Base-by-base conservation (phyloP, 2,797 vertebrate genomes). In the Acanthiza pusilla region DNA sequence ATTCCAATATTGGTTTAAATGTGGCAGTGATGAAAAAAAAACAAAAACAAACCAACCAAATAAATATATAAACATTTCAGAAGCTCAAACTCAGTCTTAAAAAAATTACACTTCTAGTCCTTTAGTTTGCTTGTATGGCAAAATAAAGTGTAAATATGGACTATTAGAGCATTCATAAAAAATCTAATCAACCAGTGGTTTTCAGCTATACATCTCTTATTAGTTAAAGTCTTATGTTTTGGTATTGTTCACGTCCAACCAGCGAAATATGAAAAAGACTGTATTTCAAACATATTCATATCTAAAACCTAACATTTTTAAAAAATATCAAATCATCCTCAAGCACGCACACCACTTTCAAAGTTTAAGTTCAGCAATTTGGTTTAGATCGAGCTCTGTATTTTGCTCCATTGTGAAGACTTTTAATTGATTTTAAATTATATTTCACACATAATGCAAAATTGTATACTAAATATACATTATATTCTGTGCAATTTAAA, bases 181-280 rank as follows among this genome's bases (percentile, higher is more conserved):
- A 75, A 38, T 58, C 7, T 38, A 30, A 78, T 18, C 13, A 81
- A 40, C 2, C 7, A 47, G 3, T 43, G 8, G 0, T 60, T 88
- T 83, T 67, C 22, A 43, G 5, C 4, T 27, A 0, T 40, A 53
- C 43, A 8, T 38, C 25, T 85, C 13, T 42, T 42, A 42, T 42
- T 42, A 42, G 22, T 42, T 14, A 20, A 45, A 72, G 10, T 42
- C 5, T 45, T 66, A 22, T 1, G 6, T 27, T 91, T 80, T 5
- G 1, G 19, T 67, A 42, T 4, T 51, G 5, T 68, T 78, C 67
- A 5, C 3, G 2, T 47, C 7, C 50, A 92, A 7, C 0, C 20
- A 79, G 16, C 21, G 23, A 92, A 75, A 72, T 55, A n/a, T 42
- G 10, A 74, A 47, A 77, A 82, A 54, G 7, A 23, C 27, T 0